A percentile compares a stretch with the other conserved stretches of the same genome.
phyloP scores from a whole-genome alignment of 2,113 vertebrate genomes.

The Sphyrna mokarran region DNA sequence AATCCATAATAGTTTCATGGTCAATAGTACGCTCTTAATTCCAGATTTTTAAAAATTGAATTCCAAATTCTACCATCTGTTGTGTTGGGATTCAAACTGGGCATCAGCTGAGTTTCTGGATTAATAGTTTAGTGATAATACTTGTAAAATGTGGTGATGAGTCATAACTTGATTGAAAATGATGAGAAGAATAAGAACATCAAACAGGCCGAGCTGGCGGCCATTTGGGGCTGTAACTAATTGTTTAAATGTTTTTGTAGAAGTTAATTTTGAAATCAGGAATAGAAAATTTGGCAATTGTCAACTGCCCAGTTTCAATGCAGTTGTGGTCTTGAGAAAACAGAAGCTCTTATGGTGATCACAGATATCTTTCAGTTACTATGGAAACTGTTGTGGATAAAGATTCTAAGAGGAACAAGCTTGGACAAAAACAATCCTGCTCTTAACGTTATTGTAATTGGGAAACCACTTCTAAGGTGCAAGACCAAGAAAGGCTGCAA shows the following conservation, averaged over 20 bases:
- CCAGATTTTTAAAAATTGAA: too few relatives aligned
- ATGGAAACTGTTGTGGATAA: neutral
- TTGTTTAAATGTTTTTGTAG: conserved; percentile 21
- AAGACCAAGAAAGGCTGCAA: neutral
- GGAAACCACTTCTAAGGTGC: neutral
- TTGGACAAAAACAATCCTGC: neutral
- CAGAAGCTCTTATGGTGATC: neutral
- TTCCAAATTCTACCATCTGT: too few relatives aligned
- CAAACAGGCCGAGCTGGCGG: neutral
- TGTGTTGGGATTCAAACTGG: too few relatives aligned
- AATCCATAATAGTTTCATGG: too few relatives aligned
- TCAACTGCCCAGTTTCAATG: conserved; percentile 31
- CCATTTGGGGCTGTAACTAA: neutral
- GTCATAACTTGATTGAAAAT: neutral
- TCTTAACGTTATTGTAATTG: neutral
- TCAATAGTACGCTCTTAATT: too few relatives aligned
- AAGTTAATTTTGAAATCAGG: conserved; percentile 26
- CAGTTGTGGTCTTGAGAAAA: conserved; percentile 11
- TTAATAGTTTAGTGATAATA: neutral
- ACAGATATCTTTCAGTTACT: neutral
- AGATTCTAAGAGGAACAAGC: neutral
- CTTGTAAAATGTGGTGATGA: neutral
- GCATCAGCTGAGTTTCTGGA: too few relatives aligned
- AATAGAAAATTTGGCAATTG: conserved; percentile 10
- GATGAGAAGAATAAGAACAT: neutral